Conservation (phyloP, 2,797 vertebrate species). For the Thaleichthys pacificus region DNA sequence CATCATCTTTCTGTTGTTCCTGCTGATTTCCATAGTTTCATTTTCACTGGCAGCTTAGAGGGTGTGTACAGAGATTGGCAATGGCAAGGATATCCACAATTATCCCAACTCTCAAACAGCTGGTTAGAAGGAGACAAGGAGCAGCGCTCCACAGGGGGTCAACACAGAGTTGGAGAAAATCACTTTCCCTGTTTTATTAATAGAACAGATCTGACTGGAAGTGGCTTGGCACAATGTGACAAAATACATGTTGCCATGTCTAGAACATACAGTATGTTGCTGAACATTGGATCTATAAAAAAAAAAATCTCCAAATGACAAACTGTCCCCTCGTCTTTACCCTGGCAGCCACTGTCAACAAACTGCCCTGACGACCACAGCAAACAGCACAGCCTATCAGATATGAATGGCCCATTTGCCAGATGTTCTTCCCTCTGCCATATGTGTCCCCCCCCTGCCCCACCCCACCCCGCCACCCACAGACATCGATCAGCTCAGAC, state of each 20-base stretch:
- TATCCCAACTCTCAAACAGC: slow-evolving; percentile 60
- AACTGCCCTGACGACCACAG: slow-evolving; percentile 37
- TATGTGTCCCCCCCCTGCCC: slow-evolving; percentile 58
- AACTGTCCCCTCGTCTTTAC: slow-evolving; percentile 33
- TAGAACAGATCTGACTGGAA: background rate
- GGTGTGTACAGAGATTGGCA: slow-evolving; percentile 56
- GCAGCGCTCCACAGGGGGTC: slow-evolving; percentile 34
- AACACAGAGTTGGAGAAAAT: slow-evolving; percentile 23
- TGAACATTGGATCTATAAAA: background rate
- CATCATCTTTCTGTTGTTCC: slow-evolving; percentile 61
- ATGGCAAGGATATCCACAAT: slow-evolving; percentile 57
- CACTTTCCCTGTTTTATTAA: slow-evolving; percentile 18
- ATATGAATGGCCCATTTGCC: slow-evolving; percentile 70
- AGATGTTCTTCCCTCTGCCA: slow-evolving; percentile 69
- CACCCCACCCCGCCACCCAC: slow-evolving; percentile 12
- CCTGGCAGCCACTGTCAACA: slow-evolving; percentile 56
- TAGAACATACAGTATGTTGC: background rate
- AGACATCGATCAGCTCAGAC: slow-evolving; percentile 43
- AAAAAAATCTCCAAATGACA: background rate
- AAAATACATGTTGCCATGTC: background rate
- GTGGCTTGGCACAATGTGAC: background rate
- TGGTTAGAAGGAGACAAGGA: slow-evolving; percentile 48
- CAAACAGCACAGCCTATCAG: slow-evolving; percentile 45
- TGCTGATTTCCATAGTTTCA: slow-evolving; percentile 45
- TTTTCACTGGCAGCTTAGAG: slow-evolving; percentile 61